These are phyloP conservation scores for Synodontis membranacea DNA, from an alignment of 2,113 vertebrate genomes.

Conservation along the genomic window DNA sequence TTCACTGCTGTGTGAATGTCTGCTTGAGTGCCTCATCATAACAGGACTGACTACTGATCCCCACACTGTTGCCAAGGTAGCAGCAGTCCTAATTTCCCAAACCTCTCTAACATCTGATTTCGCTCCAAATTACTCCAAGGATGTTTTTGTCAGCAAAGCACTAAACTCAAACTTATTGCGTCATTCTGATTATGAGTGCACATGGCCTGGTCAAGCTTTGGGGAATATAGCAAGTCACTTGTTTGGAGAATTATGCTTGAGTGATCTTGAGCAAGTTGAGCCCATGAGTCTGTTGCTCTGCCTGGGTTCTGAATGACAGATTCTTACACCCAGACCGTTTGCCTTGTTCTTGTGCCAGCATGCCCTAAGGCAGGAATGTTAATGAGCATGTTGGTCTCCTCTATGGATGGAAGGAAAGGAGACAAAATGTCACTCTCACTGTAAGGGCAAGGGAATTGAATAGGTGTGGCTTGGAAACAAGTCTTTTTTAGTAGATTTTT, in stretches of 20 bases:
- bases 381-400: constrained; percentile 65
- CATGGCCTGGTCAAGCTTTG: constrained; percentile 36
- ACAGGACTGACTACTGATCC: constrained; percentile 14
- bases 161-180: neutral
- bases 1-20: constrained; percentile 26
- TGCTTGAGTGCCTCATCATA: constrained; percentile 32
- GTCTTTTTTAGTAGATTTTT: neutral
- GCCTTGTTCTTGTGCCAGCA: constrained; percentile 55
- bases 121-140: constrained; percentile 12
- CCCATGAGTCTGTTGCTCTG: constrained; percentile 51
- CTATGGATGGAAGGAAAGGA: constrained; percentile 52
- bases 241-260: constrained; percentile 58
- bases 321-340: constrained; percentile 46
- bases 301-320: constrained; percentile 48
- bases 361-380: constrained; percentile 68
- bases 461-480: constrained; percentile 20
- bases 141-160: constrained; percentile 19
- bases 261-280: constrained; percentile 53
- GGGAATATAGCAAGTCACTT: constrained; percentile 12
- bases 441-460: neutral
- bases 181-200: constrained; percentile 9
- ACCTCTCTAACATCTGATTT: constrained; percentile 4
- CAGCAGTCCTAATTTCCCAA: constrained; percentile 15
- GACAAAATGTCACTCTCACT: constrained; percentile 36
- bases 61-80: constrained; percentile 30